Evolutionary conservation across 2,888 invertebrate species (phyloP).

Genomic region (Eupithecia centaureata): DNA sequence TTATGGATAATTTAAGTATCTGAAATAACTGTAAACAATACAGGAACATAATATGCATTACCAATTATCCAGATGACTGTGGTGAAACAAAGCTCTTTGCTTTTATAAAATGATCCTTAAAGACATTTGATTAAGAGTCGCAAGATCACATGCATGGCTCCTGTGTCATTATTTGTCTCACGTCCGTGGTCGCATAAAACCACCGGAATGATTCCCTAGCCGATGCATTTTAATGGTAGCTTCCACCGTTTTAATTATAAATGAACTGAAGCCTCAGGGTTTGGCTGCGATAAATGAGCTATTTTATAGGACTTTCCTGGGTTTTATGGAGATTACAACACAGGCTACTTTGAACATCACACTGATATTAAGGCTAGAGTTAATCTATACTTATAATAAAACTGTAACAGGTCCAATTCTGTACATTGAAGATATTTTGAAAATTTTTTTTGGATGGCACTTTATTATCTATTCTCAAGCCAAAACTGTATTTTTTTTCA

Average conservation of each 20-base stretch:
- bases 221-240: slow-evolving; percentile 47
- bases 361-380: not conserved
- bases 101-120: too few species aligned
- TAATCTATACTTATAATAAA: too few species aligned
- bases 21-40: too few species aligned
- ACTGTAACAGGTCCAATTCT: too few species aligned
- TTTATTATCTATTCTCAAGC: too few species aligned
- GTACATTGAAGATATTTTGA: too few species aligned
- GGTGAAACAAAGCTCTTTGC: too few species aligned
- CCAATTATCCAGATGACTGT: too few species aligned
- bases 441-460: too few species aligned
- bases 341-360: not conserved
- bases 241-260: slow-evolving; percentile 26
- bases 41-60: too few species aligned
- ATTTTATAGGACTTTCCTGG: slow-evolving; percentile 9
- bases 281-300: slow-evolving; percentile 36
- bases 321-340: slow-evolving; percentile 11
- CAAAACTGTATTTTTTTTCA: too few species aligned
- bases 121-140: not conserved
- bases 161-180: slow-evolving; percentile 35
- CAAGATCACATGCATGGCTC: slow-evolving; percentile 16
- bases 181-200: slow-evolving; percentile 41
- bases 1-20: too few species aligned
- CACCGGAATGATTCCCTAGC: slow-evolving; percentile 40
- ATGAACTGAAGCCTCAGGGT: slow-evolving; percentile 13